Conservation (phyloP, 1,140 invertebrate species). For the Pentalonia nigronervosa region DNA sequence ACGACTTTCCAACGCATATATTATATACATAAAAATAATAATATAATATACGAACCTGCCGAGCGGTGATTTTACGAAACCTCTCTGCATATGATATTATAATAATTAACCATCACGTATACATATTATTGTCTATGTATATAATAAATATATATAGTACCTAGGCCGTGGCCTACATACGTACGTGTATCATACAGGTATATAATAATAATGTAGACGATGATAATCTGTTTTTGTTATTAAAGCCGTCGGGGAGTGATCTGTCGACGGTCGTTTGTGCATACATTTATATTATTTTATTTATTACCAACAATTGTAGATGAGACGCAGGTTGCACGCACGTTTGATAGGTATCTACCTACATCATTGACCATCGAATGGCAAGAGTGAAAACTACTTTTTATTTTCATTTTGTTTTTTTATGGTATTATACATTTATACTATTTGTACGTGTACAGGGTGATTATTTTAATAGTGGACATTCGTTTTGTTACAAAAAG, state of each 20-base stretch:
- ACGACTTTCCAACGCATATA: not conserved
- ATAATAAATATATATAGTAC: not conserved
- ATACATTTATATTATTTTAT: not conserved
- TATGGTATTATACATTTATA: not conserved
- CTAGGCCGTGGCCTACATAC: not conserved
- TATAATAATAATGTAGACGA: not conserved
- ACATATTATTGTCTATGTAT: not conserved
- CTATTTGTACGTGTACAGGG: not conserved
- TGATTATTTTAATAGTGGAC: not conserved
- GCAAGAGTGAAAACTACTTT: slow-evolving; percentile 21
- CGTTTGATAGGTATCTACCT: not conserved
- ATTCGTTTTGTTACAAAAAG: not conserved
- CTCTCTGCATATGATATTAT: not conserved
- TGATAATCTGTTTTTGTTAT: not conserved
- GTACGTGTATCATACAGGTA: not conserved
- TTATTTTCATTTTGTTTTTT: slow-evolving; percentile 17
- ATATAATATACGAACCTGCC: not conserved
- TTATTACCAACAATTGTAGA: not conserved
- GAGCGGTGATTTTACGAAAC: slow-evolving; percentile 10
- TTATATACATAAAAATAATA: not conserved
- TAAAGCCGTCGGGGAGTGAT: not conserved
- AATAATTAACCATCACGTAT: not conserved
- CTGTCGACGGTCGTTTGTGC: not conserved
- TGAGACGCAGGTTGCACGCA: not conserved
- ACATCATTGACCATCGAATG: no score